A percentile compares a stretch with the other conserved stretches of the same genome.
Conservation (phyloP, 2,888 invertebrate genomes). For the Boloria selene region DNA sequence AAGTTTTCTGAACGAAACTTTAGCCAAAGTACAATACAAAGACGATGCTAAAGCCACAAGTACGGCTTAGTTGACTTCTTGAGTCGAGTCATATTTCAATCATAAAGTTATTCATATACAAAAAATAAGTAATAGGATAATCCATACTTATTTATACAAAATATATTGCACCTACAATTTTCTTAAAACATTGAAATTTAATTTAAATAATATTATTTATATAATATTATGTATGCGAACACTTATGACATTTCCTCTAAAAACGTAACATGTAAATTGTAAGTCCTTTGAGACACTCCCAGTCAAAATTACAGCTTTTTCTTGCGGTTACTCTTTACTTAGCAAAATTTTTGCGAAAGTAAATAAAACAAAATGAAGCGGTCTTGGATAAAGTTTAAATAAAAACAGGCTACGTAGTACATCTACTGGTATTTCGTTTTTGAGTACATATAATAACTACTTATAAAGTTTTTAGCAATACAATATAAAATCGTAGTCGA, state of each 20-base stretch:
- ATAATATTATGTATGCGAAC: neutral
- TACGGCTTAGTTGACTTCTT: slow-evolving; percentile 2
- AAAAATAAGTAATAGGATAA: neutral
- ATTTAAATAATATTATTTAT: too few relatives aligned
- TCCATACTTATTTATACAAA: too few relatives aligned
- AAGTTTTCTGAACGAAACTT: slow-evolving; percentile 3
- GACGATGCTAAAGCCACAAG: slow-evolving; percentile 1
- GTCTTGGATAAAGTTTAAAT: neutral
- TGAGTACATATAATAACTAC: too few relatives aligned
- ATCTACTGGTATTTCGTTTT: too few relatives aligned
- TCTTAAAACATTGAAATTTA: too few relatives aligned
- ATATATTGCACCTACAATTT: too few relatives aligned
- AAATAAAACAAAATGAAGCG: slow-evolving; percentile 8
- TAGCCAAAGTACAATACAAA: slow-evolving; percentile 2
- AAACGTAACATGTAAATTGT: slow-evolving; percentile 29
- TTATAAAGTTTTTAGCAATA: too few relatives aligned
- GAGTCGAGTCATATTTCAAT: neutral
- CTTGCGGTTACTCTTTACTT: slow-evolving; percentile 33
- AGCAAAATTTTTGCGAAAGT: slow-evolving; percentile 29
- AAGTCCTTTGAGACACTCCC: slow-evolving; percentile 36
- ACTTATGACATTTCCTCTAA: slow-evolving; percentile 22
- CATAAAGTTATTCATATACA: neutral
- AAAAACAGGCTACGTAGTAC: neutral
- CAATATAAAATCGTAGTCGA: too few relatives aligned
- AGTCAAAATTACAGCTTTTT: slow-evolving; percentile 38